Base-by-base conservation (phyloP, 1,140 invertebrate genomes). In the Ooceraea biroi region DNA sequence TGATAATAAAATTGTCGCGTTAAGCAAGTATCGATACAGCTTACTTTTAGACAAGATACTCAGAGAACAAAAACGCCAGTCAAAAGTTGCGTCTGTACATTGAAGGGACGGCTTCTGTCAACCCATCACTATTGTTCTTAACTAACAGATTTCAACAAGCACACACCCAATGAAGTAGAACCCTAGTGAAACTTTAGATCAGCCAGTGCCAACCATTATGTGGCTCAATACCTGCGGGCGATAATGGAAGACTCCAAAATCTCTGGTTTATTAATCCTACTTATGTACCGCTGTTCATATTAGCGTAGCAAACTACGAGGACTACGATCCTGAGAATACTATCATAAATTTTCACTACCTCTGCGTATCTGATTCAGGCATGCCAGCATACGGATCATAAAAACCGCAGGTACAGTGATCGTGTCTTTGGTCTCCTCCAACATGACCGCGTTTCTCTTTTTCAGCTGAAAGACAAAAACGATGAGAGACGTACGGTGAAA, bases 381-480 rank as follows among this genome's bases (percentile, higher is more conserved):
- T 25, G 97, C 96, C 89, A 98, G 91, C 95, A 98, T 97, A 86
- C 97, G 94, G 82, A 98, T 97, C 97, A 98, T 98, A 91, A 98
- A 98, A 61, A 97, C 96, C 17, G 98, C 97, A 74, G 98, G 98
- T 68, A 98, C 97, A 48, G 97, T 98, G 86, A 98, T 97, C 0
- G 97, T 98, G 91, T 98, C 97, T 93, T 96, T 96, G 10, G 97
- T 98, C 93, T 98, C 97, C 94, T 98, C 97, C 86, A 98, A 93
- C 97, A 98, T 98, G 30, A 98, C 95, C 83, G 97, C 97, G 94
- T 98, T 98, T 63, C 97, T 95, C 93, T 96, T 95, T 82, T 97
- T 96, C n/a, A 98, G 93, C 97, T 98, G 90, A 71, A 95, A 95
- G 36, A 85, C 11, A 55, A 19, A 17, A 22, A 14, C 41, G 44